Percentiles rank a stretch among this genome's conserved stretches.
Evolutionary conservation across 30 jellyfish, hydroid and myxozoan genomes (phyloP).

Genomic region (Aurelia aurita): DNA sequence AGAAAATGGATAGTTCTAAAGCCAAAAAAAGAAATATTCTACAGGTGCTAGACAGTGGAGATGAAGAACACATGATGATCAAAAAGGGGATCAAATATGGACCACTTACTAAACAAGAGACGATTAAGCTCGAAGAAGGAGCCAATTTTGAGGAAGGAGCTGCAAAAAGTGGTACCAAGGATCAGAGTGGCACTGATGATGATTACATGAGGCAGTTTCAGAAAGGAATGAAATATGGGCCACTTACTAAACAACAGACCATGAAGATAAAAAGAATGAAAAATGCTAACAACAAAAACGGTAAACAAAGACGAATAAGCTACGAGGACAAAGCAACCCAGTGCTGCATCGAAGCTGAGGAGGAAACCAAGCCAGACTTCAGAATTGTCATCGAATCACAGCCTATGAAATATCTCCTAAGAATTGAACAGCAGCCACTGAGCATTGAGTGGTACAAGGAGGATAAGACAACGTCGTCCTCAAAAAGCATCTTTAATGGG

Average conservation of each 20-base stretch:
- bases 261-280: neutral
- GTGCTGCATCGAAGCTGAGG: neutral
- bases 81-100: too few relatives aligned
- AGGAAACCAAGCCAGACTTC: neutral
- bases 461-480: neutral
- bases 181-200: too few relatives aligned
- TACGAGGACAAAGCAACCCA: neutral
- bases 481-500: constrained; percentile 27
- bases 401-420: constrained; percentile 47
- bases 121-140: too few relatives aligned
- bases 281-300: neutral
- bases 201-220: too few relatives aligned
- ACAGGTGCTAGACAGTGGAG: too few relatives aligned
- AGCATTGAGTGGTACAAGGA: constrained; percentile 23
- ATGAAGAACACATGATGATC: too few relatives aligned
- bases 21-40: too few relatives aligned
- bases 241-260: neutral
- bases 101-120: too few relatives aligned
- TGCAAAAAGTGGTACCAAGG: too few relatives aligned
- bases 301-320: neutral
- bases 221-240: too few relatives aligned
- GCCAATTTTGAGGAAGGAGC: too few relatives aligned
- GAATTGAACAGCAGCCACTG: constrained; percentile 37
- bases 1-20: too few relatives aligned
- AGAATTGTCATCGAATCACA: neutral